phyloP scores from a whole-genome alignment of 1,140 invertebrate species.

The honey bee (Apis mellifera) region Amel_HAv3.1 CM009934.2:7862001-7862500 shows the following conservation, averaged over 20 bases:
- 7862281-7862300: conserved; percentile 85
- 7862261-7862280: conserved; percentile 98
- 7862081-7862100: too few species aligned
- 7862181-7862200: conserved; percentile 79
- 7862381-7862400: too few species aligned
- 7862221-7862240: conserved; percentile 91
- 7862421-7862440: not conserved
- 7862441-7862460: too few species aligned
- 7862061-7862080: too few species aligned
- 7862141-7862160: conserved; percentile 88
- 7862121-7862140: conserved; percentile 96
- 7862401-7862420: too few species aligned
- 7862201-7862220: conserved; percentile 74
- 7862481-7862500: conserved; percentile 83
- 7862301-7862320: too few species aligned
- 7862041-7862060: too few species aligned
- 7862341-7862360: not conserved
- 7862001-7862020: conserved; percentile 70
- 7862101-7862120: conserved; percentile 77
- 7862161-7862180: conserved; percentile 75
- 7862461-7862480: conserved; percentile 81
- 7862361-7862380: not conserved
- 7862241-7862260: conserved; percentile 96
- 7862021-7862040: not conserved
- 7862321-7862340: not conserved